Evolutionary conservation across 2,888 invertebrate genomes (phyloP).

Genomic region (Psylliodes chrysocephalus): DNA sequence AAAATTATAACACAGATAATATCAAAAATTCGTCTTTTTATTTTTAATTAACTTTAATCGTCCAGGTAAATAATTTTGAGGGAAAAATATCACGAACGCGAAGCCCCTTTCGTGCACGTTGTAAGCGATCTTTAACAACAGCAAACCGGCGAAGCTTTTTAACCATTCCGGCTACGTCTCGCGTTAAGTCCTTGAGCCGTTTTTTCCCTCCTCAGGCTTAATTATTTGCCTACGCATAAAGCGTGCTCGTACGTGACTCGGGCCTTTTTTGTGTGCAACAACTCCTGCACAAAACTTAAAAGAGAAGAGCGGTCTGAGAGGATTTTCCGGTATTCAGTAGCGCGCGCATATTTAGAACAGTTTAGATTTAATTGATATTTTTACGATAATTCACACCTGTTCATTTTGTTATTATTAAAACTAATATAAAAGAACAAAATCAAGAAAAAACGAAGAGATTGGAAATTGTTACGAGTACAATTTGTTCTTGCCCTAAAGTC

Average conservation of each 20-base stretch:
- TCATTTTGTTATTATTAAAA: too few species aligned
- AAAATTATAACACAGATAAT: too few species aligned
- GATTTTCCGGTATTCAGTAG: constrained; percentile 4
- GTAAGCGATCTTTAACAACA: constrained; percentile 16
- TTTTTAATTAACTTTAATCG: not conserved
- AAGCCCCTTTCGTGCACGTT: constrained; percentile 6
- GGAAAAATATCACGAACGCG: not conserved
- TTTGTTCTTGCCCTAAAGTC: too few species aligned
- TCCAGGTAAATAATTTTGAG: not conserved
- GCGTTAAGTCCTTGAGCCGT: constrained; percentile 22
- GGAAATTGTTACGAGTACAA: too few species aligned
- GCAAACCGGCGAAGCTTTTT: constrained; percentile 9
- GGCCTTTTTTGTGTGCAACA: constrained; percentile 10
- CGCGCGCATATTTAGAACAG: not conserved
- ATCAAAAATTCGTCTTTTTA: too few species aligned
- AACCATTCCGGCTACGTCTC: constrained; percentile 21
- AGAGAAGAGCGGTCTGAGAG: not conserved
- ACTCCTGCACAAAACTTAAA: constrained; percentile 15
- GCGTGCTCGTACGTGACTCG: constrained; percentile 25
- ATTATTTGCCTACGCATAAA: constrained; percentile 30
- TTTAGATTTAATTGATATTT: too few species aligned
- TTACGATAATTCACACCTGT: too few species aligned
- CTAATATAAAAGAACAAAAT: too few species aligned
- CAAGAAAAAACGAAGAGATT: too few species aligned
- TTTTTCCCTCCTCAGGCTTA: constrained; percentile 20